Conservation (phyloP, 2,888 invertebrate genomes). For the Athalia circularis region DNA sequence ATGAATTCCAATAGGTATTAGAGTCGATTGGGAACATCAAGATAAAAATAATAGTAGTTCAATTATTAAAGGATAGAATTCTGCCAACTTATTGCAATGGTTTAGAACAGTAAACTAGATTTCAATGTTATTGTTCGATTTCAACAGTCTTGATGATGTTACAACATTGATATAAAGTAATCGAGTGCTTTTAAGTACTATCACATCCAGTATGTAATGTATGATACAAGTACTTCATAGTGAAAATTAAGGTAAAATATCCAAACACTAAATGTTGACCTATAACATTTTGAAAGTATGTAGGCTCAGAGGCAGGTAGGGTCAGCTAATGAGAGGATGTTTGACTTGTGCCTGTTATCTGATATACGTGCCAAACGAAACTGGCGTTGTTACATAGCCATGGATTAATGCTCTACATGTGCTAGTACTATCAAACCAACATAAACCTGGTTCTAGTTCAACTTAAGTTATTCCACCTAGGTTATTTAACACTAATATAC, state of each 20-base stretch:
- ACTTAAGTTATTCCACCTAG: neutral
- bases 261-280: slow-evolving; percentile 39
- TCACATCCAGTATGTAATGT: slow-evolving; percentile 29
- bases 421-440: slow-evolving; percentile 27
- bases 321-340: slow-evolving; percentile 46
- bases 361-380: slow-evolving; percentile 47
- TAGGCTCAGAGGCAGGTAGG: slow-evolving; percentile 20
- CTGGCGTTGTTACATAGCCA: slow-evolving; percentile 24
- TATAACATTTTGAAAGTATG: slow-evolving; percentile 42
- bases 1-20: no score
- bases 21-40: no score
- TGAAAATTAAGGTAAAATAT: slow-evolving; percentile 40
- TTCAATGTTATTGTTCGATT: slow-evolving; percentile 2
- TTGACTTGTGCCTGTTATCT: slow-evolving; percentile 46
- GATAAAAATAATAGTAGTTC: neutral
- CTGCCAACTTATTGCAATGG: neutral
- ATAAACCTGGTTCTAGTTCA: slow-evolving; percentile 34
- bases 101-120: neutral
- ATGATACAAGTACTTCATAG: slow-evolving; percentile 29
- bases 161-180: slow-evolving; percentile 8
- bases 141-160: slow-evolving; percentile 7
- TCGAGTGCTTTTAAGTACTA: slow-evolving; percentile 34
- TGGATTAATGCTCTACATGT: slow-evolving; percentile 40
- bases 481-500: neutral
- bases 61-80: neutral